Conservation (phyloP, 2,888 invertebrate genomes). For the Alviniconcha strummeri region DNA sequence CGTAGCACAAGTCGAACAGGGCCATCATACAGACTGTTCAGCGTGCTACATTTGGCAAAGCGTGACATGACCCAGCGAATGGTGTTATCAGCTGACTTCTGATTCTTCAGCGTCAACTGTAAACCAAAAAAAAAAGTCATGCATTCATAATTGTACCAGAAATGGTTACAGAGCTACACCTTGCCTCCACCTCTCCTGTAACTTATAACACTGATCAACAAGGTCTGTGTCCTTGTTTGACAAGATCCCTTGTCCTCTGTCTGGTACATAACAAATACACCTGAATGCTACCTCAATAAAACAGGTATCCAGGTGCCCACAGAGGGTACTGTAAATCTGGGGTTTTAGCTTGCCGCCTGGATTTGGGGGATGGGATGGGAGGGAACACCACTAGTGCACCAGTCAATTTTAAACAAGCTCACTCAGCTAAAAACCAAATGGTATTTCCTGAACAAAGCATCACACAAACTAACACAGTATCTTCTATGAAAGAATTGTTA, state of each 20-base stretch:
- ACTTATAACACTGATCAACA: not conserved
- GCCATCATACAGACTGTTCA: constrained; percentile 94
- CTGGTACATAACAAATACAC: no score
- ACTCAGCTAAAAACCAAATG: no score
- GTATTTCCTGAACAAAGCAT: no score
- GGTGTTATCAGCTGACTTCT: constrained; percentile 68
- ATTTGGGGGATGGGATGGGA: no score
- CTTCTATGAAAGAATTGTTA: no score
- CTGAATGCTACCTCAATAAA: no score
- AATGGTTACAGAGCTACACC: not conserved
- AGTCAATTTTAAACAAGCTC: no score
- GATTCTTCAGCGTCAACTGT: constrained; percentile 70
- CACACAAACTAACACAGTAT: no score
- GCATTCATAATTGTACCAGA: not conserved
- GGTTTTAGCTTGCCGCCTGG: no score
- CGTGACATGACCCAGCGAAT: constrained; percentile 70
- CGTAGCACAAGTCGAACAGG: constrained; percentile 64
- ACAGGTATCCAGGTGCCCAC: no score
- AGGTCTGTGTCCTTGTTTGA: not conserved
- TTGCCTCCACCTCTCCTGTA: not conserved
- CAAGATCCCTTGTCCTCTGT: not conserved
- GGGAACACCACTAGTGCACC: no score
- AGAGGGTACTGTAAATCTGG: no score
- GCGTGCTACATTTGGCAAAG: constrained; percentile 89
- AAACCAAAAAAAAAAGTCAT: constrained; percentile 12